phyloP scores from a whole-genome alignment of 2,113 vertebrate genomes.

The Poicephalus meyeri region DNA sequence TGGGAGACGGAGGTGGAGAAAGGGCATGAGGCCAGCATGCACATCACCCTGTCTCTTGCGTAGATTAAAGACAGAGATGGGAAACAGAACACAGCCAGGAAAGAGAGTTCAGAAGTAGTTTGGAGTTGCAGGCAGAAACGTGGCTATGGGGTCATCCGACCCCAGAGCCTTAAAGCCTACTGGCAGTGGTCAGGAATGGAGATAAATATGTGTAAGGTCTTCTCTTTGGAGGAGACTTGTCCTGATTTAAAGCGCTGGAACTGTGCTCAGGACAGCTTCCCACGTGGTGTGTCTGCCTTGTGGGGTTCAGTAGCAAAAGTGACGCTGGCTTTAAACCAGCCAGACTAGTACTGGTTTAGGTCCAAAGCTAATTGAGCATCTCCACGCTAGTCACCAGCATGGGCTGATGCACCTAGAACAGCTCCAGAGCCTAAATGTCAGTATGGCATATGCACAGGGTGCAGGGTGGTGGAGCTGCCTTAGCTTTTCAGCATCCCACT shows the following conservation, averaged over 20 bases:
- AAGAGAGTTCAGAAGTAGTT: not conserved
- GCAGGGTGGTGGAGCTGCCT: not conserved
- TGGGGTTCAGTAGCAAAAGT: not conserved
- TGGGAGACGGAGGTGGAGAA: slow-evolving; percentile 5
- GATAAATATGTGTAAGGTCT: fast-evolving
- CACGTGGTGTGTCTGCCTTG: not conserved
- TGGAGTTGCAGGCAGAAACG: not conserved
- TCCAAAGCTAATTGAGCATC: not conserved
- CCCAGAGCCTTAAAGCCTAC: not conserved
- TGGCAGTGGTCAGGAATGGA: not conserved
- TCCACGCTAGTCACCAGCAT: not conserved
- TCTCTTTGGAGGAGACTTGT: not conserved
- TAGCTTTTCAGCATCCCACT: not conserved
- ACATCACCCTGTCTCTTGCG: not conserved
- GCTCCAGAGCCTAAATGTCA: not conserved
- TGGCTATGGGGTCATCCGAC: not conserved
- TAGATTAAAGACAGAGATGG: not conserved
- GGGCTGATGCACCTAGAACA: not conserved
- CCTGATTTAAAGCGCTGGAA: not conserved
- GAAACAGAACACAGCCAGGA: not conserved
- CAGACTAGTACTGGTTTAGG: not conserved
- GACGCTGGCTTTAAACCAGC: not conserved
- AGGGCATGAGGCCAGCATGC: not conserved
- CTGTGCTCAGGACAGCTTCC: not conserved
- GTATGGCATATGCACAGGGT: not conserved